A percentile compares a stretch with the other conserved stretches of the same genome.
phyloP scores from a whole-genome alignment of 2,888 invertebrate genomes.

The Gymnoscelis rufifasciata region DNA sequence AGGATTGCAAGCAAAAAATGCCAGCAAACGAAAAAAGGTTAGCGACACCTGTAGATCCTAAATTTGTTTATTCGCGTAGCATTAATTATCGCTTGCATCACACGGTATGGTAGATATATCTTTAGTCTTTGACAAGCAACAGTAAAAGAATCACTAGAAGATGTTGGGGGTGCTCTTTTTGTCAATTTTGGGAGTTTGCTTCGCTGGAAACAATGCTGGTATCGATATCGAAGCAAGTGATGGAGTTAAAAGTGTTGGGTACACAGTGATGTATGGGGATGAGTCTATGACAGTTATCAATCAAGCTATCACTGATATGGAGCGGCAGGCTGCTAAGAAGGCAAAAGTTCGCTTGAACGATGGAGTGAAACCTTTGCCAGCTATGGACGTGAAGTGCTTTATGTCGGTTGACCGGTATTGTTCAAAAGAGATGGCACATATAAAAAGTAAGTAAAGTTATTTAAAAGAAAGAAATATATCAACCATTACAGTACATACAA shows the following conservation, averaged over 20 bases:
- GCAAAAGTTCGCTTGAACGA: conserved; percentile 42
- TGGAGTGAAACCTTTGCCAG: conserved; percentile 45
- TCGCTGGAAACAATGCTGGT: conserved; percentile 38
- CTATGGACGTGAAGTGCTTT: conserved; percentile 64
- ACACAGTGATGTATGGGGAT: conserved; percentile 56
- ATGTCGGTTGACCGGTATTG: conserved; percentile 67
- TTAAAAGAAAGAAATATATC: too few species aligned
- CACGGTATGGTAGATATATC: conserved; percentile 25
- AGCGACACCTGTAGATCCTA: conserved; percentile 42
- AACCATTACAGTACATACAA: too few species aligned
- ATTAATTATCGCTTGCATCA: conserved; percentile 58
- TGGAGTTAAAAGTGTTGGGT: conserved; percentile 49
- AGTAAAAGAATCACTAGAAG: conserved; percentile 22
- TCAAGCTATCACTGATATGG: conserved; percentile 49
- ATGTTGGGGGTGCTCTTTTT: conserved; percentile 27
- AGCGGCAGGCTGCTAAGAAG: conserved; percentile 43
- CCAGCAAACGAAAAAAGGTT: conserved; percentile 28
- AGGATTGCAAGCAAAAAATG: conserved; percentile 8
- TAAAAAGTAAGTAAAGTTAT: conserved; percentile 58
- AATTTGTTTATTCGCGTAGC: conserved; percentile 42
- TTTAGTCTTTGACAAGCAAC: conserved; percentile 23
- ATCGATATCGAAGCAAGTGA: conserved; percentile 46
- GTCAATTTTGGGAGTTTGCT: conserved; percentile 24
- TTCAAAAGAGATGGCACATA: conserved; percentile 53
- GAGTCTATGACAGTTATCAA: conserved; percentile 56